A percentile compares a stretch with the other conserved stretches of the same genome.
Evolutionary conservation across 2,797 vertebrate species (phyloP).

Genomic region (Alca torda): DNA sequence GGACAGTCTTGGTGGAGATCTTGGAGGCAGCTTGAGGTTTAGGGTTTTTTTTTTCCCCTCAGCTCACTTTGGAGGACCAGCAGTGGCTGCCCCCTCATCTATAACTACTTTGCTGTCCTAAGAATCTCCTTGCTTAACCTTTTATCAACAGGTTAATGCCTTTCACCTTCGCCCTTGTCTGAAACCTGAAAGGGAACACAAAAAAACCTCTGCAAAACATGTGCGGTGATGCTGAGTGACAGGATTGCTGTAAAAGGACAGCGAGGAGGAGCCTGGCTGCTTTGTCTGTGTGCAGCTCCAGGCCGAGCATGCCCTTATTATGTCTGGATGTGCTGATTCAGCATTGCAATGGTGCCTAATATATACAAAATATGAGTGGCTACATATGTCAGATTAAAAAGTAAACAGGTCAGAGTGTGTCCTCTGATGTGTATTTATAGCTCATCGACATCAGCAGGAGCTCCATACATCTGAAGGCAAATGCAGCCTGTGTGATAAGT

Average conservation of each 20-base stretch:
- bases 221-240: neutral
- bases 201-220: neutral
- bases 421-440: constrained; percentile 2
- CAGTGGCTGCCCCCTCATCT: neutral
- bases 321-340: constrained; percentile 20
- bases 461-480: neutral
- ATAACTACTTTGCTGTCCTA: neutral
- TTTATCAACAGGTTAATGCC: neutral
- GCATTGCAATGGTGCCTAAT: neutral
- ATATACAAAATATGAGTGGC: constrained; percentile 22
- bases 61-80: neutral
- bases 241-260: neutral
- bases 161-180: neutral
- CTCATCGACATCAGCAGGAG: neutral
- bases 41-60: rapidly evolving
- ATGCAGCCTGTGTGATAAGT: neutral
- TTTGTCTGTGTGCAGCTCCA: neutral
- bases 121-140: neutral
- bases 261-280: neutral
- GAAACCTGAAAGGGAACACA: neutral
- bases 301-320: neutral
- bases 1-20: neutral
- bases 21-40: neutral
- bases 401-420: neutral
- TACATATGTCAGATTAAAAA: neutral